Evolutionary conservation across 2,113 vertebrate species (phyloP).

Genomic region (Ranitomeya variabilis): DNA sequence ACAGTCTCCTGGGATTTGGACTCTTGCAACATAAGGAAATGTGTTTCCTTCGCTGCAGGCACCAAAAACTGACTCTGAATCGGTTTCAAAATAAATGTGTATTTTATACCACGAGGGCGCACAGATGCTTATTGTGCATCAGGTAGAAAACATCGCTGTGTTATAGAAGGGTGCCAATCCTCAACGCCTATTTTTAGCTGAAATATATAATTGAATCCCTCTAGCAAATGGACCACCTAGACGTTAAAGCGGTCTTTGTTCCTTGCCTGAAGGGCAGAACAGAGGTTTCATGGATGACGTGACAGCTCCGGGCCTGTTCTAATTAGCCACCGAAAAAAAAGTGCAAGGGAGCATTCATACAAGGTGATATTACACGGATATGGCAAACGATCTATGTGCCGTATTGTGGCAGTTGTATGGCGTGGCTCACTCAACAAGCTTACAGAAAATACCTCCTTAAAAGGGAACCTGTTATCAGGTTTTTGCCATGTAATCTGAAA

Average conservation of each 20-base stretch:
- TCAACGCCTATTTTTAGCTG: background rate
- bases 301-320: background rate
- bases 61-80: background rate
- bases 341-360: background rate
- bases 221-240: background rate
- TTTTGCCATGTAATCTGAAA: too few species aligned
- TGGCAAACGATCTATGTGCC: background rate
- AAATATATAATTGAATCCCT: background rate
- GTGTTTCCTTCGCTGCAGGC: background rate
- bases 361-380: background rate
- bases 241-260: background rate
- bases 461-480: background rate
- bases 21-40: background rate
- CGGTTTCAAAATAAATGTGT: background rate
- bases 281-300: slow-evolving; percentile 16
- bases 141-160: background rate
- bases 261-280: background rate
- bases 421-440: background rate
- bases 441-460: background rate
- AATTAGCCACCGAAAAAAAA: background rate
- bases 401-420: background rate
- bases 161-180: background rate
- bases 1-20: background rate
- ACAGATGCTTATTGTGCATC: background rate
- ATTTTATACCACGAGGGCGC: background rate